A percentile compares a stretch with the other conserved stretches of the same genome.
Evolutionary conservation across 2,888 invertebrate species (phyloP).

Genomic region (Crepidodera aurea): DNA sequence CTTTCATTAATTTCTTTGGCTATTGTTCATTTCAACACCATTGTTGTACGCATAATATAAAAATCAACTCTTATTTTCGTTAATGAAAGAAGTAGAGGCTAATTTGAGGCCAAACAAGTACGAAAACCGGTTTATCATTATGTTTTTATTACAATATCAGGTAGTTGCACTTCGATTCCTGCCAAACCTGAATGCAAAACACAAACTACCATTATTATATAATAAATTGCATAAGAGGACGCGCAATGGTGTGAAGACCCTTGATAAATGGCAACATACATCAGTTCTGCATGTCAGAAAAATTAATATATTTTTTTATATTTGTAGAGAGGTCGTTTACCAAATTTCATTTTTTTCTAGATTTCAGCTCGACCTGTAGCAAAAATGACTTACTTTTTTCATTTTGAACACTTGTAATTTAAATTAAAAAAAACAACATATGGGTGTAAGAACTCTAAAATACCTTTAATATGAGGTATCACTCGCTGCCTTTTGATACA

Average conservation of each 20-base stretch:
- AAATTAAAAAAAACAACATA: too few relatives aligned
- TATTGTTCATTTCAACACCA: conserved; percentile 16
- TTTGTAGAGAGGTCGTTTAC: too few relatives aligned
- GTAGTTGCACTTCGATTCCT: conserved; percentile 8
- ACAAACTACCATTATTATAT: neutral
- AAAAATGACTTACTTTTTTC: too few relatives aligned
- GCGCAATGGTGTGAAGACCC: neutral
- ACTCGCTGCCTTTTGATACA: too few relatives aligned
- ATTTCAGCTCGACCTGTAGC: too few relatives aligned
- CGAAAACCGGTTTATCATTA: conserved; percentile 16
- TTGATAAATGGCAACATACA: too few relatives aligned
- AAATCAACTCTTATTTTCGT: conserved; percentile 9
- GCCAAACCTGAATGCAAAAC: neutral
- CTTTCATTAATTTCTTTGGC: conserved; percentile 10
- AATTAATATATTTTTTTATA: too few relatives aligned
- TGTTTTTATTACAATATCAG: conserved; percentile 14
- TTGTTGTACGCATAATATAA: neutral
- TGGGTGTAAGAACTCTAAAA: too few relatives aligned
- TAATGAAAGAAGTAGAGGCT: conserved; percentile 11
- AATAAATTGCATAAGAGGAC: conserved; percentile 9
- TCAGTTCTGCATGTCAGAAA: too few relatives aligned
- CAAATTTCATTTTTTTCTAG: too few relatives aligned
- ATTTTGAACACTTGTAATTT: too few relatives aligned
- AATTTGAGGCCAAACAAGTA: conserved; percentile 13
- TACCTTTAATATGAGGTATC: too few relatives aligned